These are phyloP conservation scores for Cherax destructor DNA, from an alignment of 1,140 invertebrate genomes.

Conservation along the genomic window DNA sequence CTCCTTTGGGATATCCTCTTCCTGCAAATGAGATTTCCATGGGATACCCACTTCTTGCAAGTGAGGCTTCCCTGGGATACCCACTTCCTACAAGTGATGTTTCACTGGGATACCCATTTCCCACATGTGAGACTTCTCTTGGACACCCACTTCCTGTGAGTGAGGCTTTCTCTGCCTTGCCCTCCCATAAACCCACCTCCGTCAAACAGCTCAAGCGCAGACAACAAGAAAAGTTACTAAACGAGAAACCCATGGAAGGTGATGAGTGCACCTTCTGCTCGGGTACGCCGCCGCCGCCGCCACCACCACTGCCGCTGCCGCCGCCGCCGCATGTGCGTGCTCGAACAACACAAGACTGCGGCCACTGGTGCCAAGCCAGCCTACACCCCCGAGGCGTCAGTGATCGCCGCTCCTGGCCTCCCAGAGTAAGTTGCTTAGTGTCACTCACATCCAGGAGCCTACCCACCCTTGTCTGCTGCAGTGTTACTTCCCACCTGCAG, in stretches of 20 bases:
- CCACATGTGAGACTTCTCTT: background rate
- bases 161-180: background rate
- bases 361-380: conserved; percentile 63
- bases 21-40: too few species aligned
- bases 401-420: conserved; percentile 70
- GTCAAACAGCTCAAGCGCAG: conserved; percentile 69
- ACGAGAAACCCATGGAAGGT: conserved; percentile 52
- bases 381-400: conserved; percentile 66
- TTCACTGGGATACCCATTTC: background rate
- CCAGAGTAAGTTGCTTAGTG: conserved; percentile 67
- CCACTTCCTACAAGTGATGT: background rate
- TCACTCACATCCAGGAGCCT: conserved; percentile 53
- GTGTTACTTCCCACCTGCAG: background rate
- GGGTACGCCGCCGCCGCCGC: conserved; percentile 20
- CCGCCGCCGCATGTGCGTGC: background rate
- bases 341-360: conserved; percentile 45
- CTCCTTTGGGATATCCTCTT: background rate
- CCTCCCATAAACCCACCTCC: conserved; percentile 62
- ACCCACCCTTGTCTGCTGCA: conserved; percentile 32
- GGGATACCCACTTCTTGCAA: background rate
- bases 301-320: background rate
- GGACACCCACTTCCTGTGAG: background rate
- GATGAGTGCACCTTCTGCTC: conserved; percentile 65
- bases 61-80: background rate
- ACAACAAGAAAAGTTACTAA: conserved; percentile 61